phyloP scores from a whole-genome alignment of 2,113 vertebrate genomes.

The Accipiter cooperii region DNA sequence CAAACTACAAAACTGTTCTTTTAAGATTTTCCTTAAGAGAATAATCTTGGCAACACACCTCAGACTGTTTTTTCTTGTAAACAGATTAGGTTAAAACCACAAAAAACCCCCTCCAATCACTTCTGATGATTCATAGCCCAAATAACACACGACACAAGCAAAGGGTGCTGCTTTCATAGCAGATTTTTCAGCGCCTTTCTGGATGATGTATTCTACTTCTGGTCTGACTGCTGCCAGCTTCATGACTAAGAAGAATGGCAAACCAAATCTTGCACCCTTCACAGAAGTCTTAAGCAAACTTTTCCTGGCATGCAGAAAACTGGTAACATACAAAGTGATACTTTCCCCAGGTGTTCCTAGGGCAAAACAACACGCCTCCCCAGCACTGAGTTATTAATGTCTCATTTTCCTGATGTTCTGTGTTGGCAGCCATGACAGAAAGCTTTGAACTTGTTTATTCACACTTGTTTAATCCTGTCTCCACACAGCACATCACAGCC shows the following conservation, averaged over 20 bases:
- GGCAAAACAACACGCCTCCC: conserved; percentile 55
- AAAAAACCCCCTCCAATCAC: neutral
- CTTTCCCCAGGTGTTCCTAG: conserved; percentile 63
- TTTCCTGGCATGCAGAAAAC: neutral
- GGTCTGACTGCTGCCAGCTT: conserved; percentile 26
- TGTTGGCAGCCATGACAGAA: conserved; percentile 67
- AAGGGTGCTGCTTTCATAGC: neutral
- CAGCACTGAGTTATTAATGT: conserved; percentile 56
- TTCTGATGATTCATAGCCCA: conserved; percentile 39
- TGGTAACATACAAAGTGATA: neutral
- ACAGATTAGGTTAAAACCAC: neutral
- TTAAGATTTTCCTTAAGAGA: neutral
- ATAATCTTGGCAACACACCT: neutral
- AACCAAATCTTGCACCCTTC: neutral
- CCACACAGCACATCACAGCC: conserved; percentile 60
- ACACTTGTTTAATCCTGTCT: conserved; percentile 80
- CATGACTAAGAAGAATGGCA: conserved; percentile 30
- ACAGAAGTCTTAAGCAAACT: neutral
- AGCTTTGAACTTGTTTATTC: conserved; percentile 79
- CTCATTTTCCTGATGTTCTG: conserved; percentile 67
- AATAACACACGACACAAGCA: neutral
- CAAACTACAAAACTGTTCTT: neutral
- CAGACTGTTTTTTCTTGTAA: neutral
- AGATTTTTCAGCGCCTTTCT: neutral
- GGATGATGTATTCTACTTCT: neutral